A percentile compares a stretch with the other conserved stretches of the same genome.
phyloP scores from a whole-genome alignment of 1,140 invertebrate genomes.

The Listronotus bonariensis region DNA sequence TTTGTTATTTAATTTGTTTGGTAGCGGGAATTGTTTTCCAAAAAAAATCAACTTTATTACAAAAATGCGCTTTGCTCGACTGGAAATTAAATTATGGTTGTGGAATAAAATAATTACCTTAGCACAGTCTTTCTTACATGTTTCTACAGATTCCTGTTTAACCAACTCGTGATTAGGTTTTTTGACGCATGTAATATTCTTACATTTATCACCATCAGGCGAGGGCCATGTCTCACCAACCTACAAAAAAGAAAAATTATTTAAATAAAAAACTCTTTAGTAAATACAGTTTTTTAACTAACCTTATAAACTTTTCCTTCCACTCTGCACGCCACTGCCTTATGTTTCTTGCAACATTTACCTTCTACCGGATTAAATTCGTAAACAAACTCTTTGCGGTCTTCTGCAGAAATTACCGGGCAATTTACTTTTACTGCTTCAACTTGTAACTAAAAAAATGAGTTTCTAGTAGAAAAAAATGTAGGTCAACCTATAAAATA shows the following conservation, averaged over 20 bases:
- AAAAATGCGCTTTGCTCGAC: too few species aligned
- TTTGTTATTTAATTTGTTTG: too few species aligned
- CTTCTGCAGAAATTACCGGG: constrained; percentile 41
- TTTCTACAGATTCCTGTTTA: constrained; percentile 59
- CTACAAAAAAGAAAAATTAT: constrained; percentile 42
- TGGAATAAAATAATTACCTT: constrained; percentile 28
- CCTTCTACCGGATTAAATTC: constrained; percentile 42
- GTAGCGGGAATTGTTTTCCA: too few species aligned
- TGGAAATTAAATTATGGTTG: too few species aligned
- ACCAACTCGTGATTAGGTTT: constrained; percentile 55
- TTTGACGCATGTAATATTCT: constrained; percentile 62
- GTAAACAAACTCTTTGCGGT: constrained; percentile 46
- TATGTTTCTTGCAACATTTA: constrained; percentile 50
- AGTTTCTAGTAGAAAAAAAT: not conserved
- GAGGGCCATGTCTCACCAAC: constrained; percentile 64
- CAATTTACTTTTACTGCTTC: constrained; percentile 43
- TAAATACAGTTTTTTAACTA: too few species aligned
- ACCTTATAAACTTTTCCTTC: constrained; percentile 39
- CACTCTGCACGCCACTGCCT: constrained; percentile 49
- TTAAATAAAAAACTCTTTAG: too few species aligned
- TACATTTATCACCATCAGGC: constrained; percentile 62
- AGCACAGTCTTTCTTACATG: constrained; percentile 62
- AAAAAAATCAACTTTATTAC: too few species aligned
- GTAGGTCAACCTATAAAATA: too few species aligned
- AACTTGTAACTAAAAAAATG: constrained; percentile 46